Base-by-base conservation (phyloP, 2,113 vertebrate species). In the Dicentrarchus labrax region DNA sequence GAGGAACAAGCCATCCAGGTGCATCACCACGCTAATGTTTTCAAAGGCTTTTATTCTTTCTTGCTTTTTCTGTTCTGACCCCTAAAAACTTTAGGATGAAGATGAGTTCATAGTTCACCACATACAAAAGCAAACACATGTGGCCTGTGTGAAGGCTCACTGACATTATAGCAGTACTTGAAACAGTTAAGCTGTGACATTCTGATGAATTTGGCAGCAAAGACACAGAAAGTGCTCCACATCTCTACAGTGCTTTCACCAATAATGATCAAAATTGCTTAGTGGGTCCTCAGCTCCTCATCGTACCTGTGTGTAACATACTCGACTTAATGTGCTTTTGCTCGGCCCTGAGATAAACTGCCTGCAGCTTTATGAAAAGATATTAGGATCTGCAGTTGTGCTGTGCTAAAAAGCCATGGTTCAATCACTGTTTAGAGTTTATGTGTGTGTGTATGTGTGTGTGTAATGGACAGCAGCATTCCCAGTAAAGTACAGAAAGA, bases 271-370 rank as follows among this genome's bases (percentile, higher is more conserved):
- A 38, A 64, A 82, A 69, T 19, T 38, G 39, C 69, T 59, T 38
- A 24, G 43, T 50, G 59, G 57, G 38, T 68, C 61, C 51, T 75
- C 22, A 10, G 5, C 54, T 61, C 48, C 45, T 78, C 74, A 30
- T 68, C 19, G 59, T 78, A 59, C 77, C 73, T 76, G 50, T 68
- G 51, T 78, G 69, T 71, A 72, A 67, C 47, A 47, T 39, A 50
- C 81, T 88, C 38, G 30, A 38, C 72, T 36, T 80, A 73, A 65
- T 81, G 70, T 21, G 74, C 60, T 60, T 59, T 62, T 22, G 13
- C 73, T 72, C 8, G 43, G 54, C 24, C 74, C 64, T 41, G 30
- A 36, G 48, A 74, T 67, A 36, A 36, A 56, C 38, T 39, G 53
- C 77, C 77, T 43, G 68, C 71, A 59, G 72, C 62, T 83, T 65